phyloP scores from a whole-genome alignment of 2,113 vertebrate species.

The Sebastes schlegelii region DNA sequence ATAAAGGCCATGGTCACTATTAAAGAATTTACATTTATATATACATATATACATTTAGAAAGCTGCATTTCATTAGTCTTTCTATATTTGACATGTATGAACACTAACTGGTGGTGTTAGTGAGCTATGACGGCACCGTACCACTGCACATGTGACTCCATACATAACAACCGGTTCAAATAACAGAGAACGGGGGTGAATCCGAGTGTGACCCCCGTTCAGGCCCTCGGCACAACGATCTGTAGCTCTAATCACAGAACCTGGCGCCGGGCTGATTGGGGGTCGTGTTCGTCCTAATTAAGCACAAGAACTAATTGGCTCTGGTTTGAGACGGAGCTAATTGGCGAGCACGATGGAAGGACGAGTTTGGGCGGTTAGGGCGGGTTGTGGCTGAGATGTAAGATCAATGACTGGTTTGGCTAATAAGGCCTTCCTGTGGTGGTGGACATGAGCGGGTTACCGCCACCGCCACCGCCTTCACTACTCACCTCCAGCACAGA shows the following conservation, averaged over 20 bases:
- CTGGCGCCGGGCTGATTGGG: conserved; percentile 13
- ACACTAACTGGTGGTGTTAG: neutral
- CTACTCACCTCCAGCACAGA: neutral
- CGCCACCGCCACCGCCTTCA: neutral
- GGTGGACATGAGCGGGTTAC: neutral
- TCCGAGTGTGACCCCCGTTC: neutral
- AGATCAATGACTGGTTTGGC: conserved; percentile 40
- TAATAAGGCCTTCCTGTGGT: conserved; percentile 34
- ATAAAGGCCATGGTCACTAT: too few species aligned
- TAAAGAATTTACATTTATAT: too few species aligned
- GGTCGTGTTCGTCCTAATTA: conserved; percentile 66
- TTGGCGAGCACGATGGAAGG: conserved; percentile 37
- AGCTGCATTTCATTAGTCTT: too few species aligned
- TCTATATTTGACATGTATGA: too few species aligned
- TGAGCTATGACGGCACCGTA: neutral
- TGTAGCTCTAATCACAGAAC: conserved; percentile 53
- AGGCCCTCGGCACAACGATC: neutral
- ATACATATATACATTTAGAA: too few species aligned
- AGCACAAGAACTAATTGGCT: conserved; percentile 63
- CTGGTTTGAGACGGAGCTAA: conserved; percentile 57
- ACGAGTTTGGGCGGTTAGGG: conserved; percentile 8
- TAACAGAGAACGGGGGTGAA: neutral
- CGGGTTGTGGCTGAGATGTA: conserved; percentile 16
- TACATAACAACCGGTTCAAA: neutral
- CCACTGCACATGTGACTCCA: neutral